Base-by-base conservation (phyloP, 2,113 vertebrate species). In the Alethe diademata region DNA sequence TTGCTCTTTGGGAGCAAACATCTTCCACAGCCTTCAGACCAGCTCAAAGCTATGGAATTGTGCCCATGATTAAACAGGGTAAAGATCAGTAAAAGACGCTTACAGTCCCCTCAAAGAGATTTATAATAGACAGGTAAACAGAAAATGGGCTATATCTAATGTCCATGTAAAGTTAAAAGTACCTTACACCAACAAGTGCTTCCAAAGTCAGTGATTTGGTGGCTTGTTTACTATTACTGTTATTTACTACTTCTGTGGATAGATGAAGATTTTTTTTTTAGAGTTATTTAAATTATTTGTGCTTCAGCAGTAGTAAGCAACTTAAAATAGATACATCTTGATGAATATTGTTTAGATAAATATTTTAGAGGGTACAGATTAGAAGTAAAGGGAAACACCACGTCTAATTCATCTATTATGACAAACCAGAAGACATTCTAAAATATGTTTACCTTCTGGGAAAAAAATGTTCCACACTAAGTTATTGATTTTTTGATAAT, bases 301-400 rank as follows among this genome's bases (percentile, higher is more conserved):
- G 5, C 83, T 95, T 86, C 47, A 91, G 40, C 31, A 70, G 25
- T 43, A 25, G 20, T 56, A 92, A 88, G 86, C 19, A 76, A 56
- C 29, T 79, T 40, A 57, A 91, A 80, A 89, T 24, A 38, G 45
- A 51, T 17, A 65, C 1, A 31, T 89, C 61, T 65, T 75, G 88
- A 91, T 78, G 28, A 78, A 61, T 89, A 86, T 78, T 64, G 47
- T 82, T 92, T 74, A 58, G 58, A 79, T 69, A 87, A 95, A 75
- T 95, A 92, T 94, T 92, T 94, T 70, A 87, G 93, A 92, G 90
- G 14, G 17, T 78, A 35, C 6, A 88, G 35, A 81, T 64, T 88
- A 86, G 14, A 33, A 22, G 38, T 75, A 54, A 73, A 93, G 29
- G 65, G 26, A 93, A 93, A 38, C 38, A 19, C 17, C 10, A 31